phyloP scores from a whole-genome alignment of 2,888 invertebrate species.

The Macrosoma leucophasiata region DNA sequence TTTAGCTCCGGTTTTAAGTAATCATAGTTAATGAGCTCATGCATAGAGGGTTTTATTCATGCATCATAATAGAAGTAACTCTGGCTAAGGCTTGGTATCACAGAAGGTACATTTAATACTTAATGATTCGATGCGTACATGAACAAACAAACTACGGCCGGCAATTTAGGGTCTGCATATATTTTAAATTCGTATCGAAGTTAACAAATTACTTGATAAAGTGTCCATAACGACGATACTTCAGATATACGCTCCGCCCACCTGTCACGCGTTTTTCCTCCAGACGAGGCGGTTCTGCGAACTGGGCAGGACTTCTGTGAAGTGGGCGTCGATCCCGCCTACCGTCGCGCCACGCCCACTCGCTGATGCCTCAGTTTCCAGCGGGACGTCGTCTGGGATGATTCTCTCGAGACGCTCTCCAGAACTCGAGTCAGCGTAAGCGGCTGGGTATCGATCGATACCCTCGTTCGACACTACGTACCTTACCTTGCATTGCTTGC shows the following conservation, averaged over 20 bases:
- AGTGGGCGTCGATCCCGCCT: constrained; percentile 46
- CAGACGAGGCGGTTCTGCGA: constrained; percentile 39
- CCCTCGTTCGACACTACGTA: too few species aligned
- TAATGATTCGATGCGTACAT: constrained; percentile 11
- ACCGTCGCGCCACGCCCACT: constrained; percentile 55
- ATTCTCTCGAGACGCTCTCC: constrained; percentile 40
- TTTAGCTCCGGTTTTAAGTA: background rate
- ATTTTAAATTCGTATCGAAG: constrained; percentile 61
- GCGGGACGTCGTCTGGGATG: constrained; percentile 50
- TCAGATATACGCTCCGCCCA: constrained; percentile 55
- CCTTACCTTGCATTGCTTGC: too few species aligned
- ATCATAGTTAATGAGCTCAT: background rate
- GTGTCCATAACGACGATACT: constrained; percentile 69
- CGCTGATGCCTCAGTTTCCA: constrained; percentile 57
- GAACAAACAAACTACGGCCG: constrained; percentile 7
- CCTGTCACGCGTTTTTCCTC: constrained; percentile 60
- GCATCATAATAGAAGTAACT: too few species aligned
- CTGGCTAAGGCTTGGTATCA: too few species aligned
- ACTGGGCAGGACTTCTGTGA: constrained; percentile 41
- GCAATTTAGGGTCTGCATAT: constrained; percentile 35
- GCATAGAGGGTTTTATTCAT: too few species aligned
- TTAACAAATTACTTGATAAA: constrained; percentile 73
- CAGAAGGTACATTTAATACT: constrained; percentile 8
- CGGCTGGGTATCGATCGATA: too few species aligned
- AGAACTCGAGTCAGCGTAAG: too few species aligned